Evolutionary conservation across 2,113 vertebrate species (phyloP), one percentile per base, ranked within the genome.

Genomic region (Brachirus orientalis): DNA sequence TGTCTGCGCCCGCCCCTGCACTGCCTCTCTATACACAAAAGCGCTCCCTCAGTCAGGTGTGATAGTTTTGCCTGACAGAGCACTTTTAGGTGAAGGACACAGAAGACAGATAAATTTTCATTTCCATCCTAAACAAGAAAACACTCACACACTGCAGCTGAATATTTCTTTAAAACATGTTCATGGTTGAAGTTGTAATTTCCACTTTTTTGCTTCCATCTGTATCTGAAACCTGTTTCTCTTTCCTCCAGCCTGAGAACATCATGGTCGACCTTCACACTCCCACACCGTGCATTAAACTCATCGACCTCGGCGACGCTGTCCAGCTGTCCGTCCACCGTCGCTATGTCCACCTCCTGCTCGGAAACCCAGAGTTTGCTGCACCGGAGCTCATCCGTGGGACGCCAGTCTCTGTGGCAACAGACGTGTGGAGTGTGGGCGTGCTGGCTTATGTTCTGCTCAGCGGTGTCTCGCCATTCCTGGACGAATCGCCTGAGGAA

Each of bases 401-500:
- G n/a, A 92, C 92, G 6, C 96, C 97, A 0, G 97, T 99, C 16
- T 96, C 96, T 2, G 83, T 97, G 20, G 94, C 95, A 46, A 96
- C 96, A 0, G 98, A 99, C 17, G 92, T 98, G 83, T 99, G 98
- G 98, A 98, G 97, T 75, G 84, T 97, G 0, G 98, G 96, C 1
- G 96, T 99, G 13, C 91, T 99, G 77, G 94, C 95, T 0, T 99
- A 99, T 0, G 94, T 99, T 68, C 95, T 96, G 95, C 85, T 99
- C 50, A 99, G 98, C 0, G 98, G 98, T 0, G 97, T 98, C 3
- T 99, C 98, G 6, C 98, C 98, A 0, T 99, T 99, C 82, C 87
- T 99, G 83, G 98, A 99, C 7, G 98, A 99, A 75, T 99, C 97
- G 45, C 95, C 94, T 6, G 98, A 99, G 79, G 98, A 99, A 83